A percentile compares a stretch with the other conserved stretches of the same genome.
phyloP scores from a whole-genome alignment of 2,888 invertebrate species.

The Cheilosia vulpina region DNA sequence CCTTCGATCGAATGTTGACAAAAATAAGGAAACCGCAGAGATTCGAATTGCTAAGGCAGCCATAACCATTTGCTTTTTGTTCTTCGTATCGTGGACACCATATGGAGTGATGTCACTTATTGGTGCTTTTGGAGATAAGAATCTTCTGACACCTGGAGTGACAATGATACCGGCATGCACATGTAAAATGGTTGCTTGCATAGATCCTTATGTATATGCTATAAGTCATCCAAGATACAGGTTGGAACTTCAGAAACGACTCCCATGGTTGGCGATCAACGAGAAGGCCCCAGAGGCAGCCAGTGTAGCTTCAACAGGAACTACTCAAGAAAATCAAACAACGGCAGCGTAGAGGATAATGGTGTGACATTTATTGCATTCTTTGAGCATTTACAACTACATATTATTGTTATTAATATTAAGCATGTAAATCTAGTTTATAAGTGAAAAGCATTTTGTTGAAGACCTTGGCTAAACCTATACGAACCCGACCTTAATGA shows the following conservation, averaged over 20 bases:
- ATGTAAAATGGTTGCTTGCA: conserved; percentile 94
- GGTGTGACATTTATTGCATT: conserved; percentile 54
- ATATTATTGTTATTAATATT: conserved; percentile 19
- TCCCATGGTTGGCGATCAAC: conserved; percentile 90
- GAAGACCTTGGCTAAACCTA: conserved; percentile 46
- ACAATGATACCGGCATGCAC: conserved; percentile 95
- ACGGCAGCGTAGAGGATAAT: conserved; percentile 78
- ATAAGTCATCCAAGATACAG: conserved; percentile 95
- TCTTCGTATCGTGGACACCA: conserved; percentile 95
- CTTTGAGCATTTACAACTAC: conserved; percentile 41
- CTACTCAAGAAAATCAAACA: conserved; percentile 80
- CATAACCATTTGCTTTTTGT: conserved; percentile 93
- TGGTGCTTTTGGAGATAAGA: conserved; percentile 91
- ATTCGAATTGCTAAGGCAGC: conserved; percentile 94
- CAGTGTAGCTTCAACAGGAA: conserved; percentile 85
- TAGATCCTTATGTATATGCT: conserved; percentile 96
- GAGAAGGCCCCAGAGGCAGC: conserved; percentile 86
- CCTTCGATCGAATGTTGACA: conserved; percentile 88
- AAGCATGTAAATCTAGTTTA: conserved; percentile 40
- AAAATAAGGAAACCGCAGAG: conserved; percentile 88
- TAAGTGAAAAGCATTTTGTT: conserved; percentile 33
- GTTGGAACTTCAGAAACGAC: conserved; percentile 90
- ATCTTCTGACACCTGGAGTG: conserved; percentile 88
- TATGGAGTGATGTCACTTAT: conserved; percentile 93
- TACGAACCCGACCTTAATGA: conserved; percentile 30